phyloP scores from a whole-genome alignment of 1,140 invertebrate genomes.

The Matsumurasca onukii region DNA sequence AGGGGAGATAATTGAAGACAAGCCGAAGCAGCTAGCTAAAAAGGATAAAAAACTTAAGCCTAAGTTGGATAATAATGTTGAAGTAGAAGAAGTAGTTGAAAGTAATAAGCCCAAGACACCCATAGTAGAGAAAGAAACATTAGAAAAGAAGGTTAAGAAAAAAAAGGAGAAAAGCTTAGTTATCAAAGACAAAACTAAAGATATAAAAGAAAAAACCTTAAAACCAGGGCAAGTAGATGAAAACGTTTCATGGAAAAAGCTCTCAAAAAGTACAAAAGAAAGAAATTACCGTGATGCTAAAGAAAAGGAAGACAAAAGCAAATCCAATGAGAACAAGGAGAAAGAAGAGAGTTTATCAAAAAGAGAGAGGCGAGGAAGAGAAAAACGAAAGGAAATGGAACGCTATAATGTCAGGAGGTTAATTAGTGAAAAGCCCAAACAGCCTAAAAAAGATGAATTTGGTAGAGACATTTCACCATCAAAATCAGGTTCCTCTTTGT shows the following conservation, averaged over 20 bases:
- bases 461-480: slow-evolving; percentile 66
- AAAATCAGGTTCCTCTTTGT: slow-evolving; percentile 39
- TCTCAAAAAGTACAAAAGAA: slow-evolving; percentile 76
- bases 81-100: slow-evolving; percentile 58
- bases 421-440: slow-evolving; percentile 66
- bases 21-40: slow-evolving; percentile 47
- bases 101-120: slow-evolving; percentile 49
- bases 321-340: slow-evolving; percentile 46
- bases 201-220: slow-evolving; percentile 50
- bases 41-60: slow-evolving; percentile 47
- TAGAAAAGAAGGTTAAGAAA: slow-evolving; percentile 56
- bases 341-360: slow-evolving; percentile 48
- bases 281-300: slow-evolving; percentile 75
- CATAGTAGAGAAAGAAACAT: slow-evolving; percentile 47
- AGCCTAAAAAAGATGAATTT: slow-evolving; percentile 71
- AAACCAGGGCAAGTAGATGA: slow-evolving; percentile 40
- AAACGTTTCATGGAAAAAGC: slow-evolving; percentile 71
- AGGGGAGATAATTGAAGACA: slow-evolving; percentile 56
- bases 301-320: slow-evolving; percentile 47
- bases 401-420: slow-evolving; percentile 79
- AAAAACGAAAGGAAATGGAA: slow-evolving; percentile 75
- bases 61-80: slow-evolving; percentile 51
- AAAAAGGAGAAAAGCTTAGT: slow-evolving; percentile 54
- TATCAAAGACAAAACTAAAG: slow-evolving; percentile 45
- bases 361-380: slow-evolving; percentile 57